Evolutionary conservation across 2,113 vertebrate species (phyloP).

Genomic region (Piprites chloris): DNA sequence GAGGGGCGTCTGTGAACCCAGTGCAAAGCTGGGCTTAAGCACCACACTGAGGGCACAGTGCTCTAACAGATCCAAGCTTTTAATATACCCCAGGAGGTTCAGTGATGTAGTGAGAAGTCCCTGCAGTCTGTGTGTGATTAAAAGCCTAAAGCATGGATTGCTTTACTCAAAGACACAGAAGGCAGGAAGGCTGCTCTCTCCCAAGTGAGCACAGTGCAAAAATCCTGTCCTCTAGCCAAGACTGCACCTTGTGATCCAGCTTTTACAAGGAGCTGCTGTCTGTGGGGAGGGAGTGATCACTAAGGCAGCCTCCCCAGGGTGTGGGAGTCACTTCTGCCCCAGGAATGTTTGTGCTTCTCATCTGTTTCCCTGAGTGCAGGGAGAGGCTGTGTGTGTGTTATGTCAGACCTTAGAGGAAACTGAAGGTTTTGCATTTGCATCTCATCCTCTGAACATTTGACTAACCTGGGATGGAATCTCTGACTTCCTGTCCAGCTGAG

Average conservation of each 20-base stretch:
- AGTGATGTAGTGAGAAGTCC: neutral
- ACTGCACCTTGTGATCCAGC: neutral
- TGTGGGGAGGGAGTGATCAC: neutral
- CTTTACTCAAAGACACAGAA: neutral
- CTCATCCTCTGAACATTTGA: neutral
- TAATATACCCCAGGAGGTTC: neutral
- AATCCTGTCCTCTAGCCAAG: neutral
- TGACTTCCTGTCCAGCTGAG: neutral
- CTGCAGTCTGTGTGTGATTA: neutral
- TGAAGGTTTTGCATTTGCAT: neutral
- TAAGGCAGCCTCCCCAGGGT: neutral
- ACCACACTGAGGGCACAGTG: neutral
- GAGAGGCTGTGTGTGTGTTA: neutral
- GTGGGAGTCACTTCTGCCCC: neutral
- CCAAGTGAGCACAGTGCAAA: neutral
- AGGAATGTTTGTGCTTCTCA: neutral
- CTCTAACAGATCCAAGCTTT: neutral
- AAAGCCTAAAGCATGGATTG: neutral
- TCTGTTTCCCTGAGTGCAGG: neutral
- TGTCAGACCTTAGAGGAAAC: neutral
- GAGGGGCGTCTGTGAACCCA: neutral
- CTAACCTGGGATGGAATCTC: neutral
- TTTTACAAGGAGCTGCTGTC: neutral
- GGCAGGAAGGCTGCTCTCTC: neutral
- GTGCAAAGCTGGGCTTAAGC: neutral